Conservation (phyloP, 2,888 invertebrate genomes). For the Rhyacophila evoluta region DNA sequence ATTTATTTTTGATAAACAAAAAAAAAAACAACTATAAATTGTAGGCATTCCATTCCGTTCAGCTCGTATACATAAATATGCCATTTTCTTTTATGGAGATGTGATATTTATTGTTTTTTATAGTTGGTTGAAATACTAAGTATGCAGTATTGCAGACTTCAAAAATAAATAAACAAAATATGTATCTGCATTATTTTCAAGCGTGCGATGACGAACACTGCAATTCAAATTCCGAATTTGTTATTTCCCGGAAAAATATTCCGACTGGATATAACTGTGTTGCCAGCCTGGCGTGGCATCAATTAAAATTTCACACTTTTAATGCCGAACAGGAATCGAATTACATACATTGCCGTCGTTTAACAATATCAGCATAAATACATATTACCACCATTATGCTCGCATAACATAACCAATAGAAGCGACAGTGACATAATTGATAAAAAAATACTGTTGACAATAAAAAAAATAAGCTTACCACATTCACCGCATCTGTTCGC, state of each 20-base stretch:
- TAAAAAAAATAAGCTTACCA: not conserved
- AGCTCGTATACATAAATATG: too few relatives aligned
- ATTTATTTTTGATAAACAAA: too few relatives aligned
- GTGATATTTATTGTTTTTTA: too few relatives aligned
- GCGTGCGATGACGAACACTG: too few relatives aligned
- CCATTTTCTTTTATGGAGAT: too few relatives aligned
- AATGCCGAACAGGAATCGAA: not conserved
- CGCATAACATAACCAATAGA: not conserved
- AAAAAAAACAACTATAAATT: too few relatives aligned
- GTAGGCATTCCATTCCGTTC: too few relatives aligned
- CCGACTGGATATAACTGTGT: not conserved
- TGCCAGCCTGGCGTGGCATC: not conserved
- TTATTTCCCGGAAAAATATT: not conserved
- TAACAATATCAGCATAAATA: not conserved
- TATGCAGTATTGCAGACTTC: too few relatives aligned
- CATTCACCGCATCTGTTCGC: conserved; percentile 7
- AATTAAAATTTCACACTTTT: not conserved
- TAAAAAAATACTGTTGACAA: not conserved
- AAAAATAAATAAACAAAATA: too few relatives aligned
- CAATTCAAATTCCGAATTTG: too few relatives aligned
- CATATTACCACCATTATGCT: not conserved
- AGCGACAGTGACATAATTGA: not conserved
- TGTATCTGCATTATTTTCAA: too few relatives aligned
- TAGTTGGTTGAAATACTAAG: too few relatives aligned
- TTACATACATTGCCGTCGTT: not conserved